Base-by-base conservation (phyloP, 2,797 vertebrate species). In the Lacerta viridis region DNA sequence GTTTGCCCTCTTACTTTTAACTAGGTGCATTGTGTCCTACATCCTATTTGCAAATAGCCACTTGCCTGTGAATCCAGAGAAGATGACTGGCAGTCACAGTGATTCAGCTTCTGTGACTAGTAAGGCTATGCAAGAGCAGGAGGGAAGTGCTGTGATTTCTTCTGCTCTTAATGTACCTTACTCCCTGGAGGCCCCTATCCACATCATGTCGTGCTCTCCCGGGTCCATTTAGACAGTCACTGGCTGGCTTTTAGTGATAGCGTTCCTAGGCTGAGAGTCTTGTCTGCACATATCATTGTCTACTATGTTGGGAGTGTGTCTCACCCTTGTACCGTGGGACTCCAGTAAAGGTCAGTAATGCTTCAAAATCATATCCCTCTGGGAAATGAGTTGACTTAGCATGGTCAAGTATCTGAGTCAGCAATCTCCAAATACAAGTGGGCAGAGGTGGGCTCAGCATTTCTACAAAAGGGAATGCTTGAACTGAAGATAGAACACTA, bases 261-360 rank as follows among this genome's bases (percentile, higher is more conserved):
- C 0, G 59, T 82, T 69, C 43, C 61, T 76, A 41, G 46, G 27
- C 41, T 27, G 61, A 39, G 79, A 27, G 71, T 61, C 46, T 85
- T 68, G 80, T 33, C 46, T 77, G 36, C n/a, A 33, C 0, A 0
- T 9, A 39, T 55, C 89, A 94, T 55, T 55, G 50, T 76, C 61
- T 83, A 66, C 79, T 50, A 3, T n/a, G 66, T 84, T 61, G 72
- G 43, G 61, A 89, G 39, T 10, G 64, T 55, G 77, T 33, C 71
- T 10, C 27, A 71, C 17, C 0, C 0, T 3, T 76, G 8, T 74
- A 78, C 66, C 55, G 1, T 69, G 84, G 89, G 68, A 50, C 69
- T 80, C 1, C 84, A 27, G 46, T 29, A 87, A 88, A 80, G 27
- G 25, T 33, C 0, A 0, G 36, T 50, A 79, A 39, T 10, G 66